Base-by-base conservation (phyloP, 2,888 invertebrate genomes). In the Dendrolimus pini region DNA sequence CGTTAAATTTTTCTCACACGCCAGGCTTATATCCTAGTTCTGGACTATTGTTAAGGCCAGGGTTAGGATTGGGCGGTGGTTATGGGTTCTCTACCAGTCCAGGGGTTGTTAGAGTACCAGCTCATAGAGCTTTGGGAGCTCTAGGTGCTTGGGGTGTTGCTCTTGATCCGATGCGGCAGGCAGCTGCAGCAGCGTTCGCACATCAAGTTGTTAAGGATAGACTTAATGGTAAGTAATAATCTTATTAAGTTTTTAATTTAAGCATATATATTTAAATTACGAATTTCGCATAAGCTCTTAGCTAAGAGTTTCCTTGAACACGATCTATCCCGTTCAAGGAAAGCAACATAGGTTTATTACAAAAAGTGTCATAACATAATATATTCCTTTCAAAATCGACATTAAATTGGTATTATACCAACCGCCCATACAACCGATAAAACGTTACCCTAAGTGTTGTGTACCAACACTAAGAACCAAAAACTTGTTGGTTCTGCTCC, bases 131-230 rank as follows among this genome's bases (percentile, higher is more conserved):
- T 7, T 77, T 93, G 53, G 91, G 91, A 1, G 89, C 91, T 54
- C 66, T 92, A 59, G 89, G 91, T 8, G 92, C 92, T 55, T 91
- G 93, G 83, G 91, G 92, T 41, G 91, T 94, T 60, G 93, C 93
- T 56, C 83, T 93, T 68, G 93, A 94, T 67, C 92, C 92, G 55
- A 93, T 92, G 90, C 88, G 93, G 74, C 94, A 93, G 70, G 94
- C 92, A 60, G 94, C 92, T 14, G 93, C 93, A 0, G 95, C 95
- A 1, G 95, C 95, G 56, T 93, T 95, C 77, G 95, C 95, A 2
- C 94, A 95, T 72, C 95, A 95, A 85, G 95, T 96, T 75, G 95
- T 96, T 71, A 96, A 96, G 85, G 96, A 96, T 82, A 92, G 96
- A 85, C 85, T 96, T 71, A 95, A 95, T 87, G 96, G 96, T 96